A percentile compares a stretch with the other conserved stretches of the same genome.
Evolutionary conservation across 2,888 invertebrate genomes (phyloP).

Genomic region (Parnassius mnemosyne): DNA sequence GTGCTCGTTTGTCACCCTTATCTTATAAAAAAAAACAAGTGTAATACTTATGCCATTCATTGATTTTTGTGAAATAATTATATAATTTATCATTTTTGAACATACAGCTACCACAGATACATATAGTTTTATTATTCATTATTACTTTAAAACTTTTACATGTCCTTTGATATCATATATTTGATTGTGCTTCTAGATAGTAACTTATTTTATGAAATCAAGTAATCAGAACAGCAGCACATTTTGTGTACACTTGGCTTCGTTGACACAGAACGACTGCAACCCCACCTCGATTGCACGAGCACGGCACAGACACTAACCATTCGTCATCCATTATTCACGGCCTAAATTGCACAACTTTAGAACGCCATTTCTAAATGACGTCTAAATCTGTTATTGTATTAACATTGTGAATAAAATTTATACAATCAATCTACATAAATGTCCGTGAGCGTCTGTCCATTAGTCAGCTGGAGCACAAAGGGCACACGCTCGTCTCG

Average conservation of each 20-base stretch:
- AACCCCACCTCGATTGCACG: conserved; percentile 67
- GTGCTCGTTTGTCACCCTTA: too few species aligned
- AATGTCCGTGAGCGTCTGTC: conserved; percentile 80
- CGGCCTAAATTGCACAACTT: conserved; percentile 80
- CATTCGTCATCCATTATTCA: conserved; percentile 80
- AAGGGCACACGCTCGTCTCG: conserved; percentile 80
- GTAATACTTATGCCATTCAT: too few species aligned
- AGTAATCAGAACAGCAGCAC: conserved; percentile 7
- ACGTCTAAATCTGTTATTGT: conserved; percentile 81
- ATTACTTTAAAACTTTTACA: too few species aligned
- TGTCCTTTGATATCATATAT: too few species aligned
- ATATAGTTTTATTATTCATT: too few species aligned
- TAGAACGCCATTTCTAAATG: conserved; percentile 81
- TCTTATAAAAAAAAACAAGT: too few species aligned
- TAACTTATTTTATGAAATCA: not conserved
- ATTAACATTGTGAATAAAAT: conserved; percentile 81
- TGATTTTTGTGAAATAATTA: too few species aligned
- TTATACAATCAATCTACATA: conserved; percentile 81
- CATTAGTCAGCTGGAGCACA: conserved; percentile 78
- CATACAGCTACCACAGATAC: too few species aligned
- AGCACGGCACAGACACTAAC: conserved; percentile 65
- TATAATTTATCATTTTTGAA: too few species aligned
- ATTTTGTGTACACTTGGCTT: not conserved
- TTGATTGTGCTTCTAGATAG: too few species aligned
- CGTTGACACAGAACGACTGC: conserved; percentile 44